A percentile compares a stretch with the other conserved stretches of the same genome.
phyloP scores from a whole-genome alignment of 1,140 invertebrate genomes.

The Zaprionus kolodkinae region DNA sequence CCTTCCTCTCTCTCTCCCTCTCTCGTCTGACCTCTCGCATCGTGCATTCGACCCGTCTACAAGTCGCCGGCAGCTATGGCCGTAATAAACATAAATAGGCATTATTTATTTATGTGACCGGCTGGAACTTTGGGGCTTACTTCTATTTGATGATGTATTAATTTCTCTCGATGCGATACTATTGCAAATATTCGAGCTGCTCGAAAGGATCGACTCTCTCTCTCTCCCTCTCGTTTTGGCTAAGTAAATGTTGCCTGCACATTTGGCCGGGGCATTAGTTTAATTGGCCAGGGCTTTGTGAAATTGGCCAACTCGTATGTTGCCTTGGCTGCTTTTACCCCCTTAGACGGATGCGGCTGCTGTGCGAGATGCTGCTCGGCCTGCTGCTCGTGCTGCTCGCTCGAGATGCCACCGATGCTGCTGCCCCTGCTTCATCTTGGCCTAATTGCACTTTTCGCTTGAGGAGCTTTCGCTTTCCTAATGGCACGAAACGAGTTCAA shows the following conservation, averaged over 20 bases:
- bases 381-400: neutral
- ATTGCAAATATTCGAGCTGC: conserved; percentile 28
- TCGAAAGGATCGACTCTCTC: neutral
- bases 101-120: conserved; percentile 76
- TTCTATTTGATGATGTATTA: conserved; percentile 62
- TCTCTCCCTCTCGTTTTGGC: neutral
- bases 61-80: conserved; percentile 36
- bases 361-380: neutral
- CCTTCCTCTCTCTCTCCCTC: neutral
- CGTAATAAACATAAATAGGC: conserved; percentile 80
- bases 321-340: neutral
- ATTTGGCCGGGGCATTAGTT: conserved; percentile 51
- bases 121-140: conserved; percentile 49
- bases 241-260: conserved; percentile 50
- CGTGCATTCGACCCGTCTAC: neutral
- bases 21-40: no score
- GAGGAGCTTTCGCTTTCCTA: conserved; percentile 56
- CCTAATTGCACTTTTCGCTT: conserved; percentile 76
- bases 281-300: conserved; percentile 52
- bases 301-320: conserved; percentile 55
- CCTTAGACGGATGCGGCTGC: neutral
- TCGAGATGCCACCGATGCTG: neutral
- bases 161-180: conserved; percentile 56
- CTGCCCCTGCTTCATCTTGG: conserved; percentile 23
- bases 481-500: conserved; percentile 76